These are phyloP conservation scores for Rhagium mordax DNA, from an alignment of 2,888 invertebrate species.

Conservation along the genomic window DNA sequence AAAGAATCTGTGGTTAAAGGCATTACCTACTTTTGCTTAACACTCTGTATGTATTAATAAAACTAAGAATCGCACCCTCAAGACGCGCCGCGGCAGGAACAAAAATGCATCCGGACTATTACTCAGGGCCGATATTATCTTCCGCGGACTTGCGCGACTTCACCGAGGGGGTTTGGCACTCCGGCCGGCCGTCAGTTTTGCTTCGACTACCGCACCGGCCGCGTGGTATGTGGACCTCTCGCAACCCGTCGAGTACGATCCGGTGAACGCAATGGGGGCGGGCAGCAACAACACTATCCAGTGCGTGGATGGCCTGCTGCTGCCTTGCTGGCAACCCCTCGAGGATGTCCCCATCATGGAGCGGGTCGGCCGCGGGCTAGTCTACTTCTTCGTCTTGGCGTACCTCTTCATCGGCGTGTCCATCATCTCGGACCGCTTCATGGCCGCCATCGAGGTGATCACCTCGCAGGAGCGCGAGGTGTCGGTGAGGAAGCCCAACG, in stretches of 20 bases:
- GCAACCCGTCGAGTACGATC: conserved; percentile 28
- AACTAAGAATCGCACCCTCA: too few relatives aligned
- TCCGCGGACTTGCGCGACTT: conserved; percentile 57
- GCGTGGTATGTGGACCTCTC: conserved; percentile 28
- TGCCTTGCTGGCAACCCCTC: conserved; percentile 92
- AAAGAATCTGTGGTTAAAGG: too few relatives aligned
- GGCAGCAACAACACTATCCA: conserved; percentile 51
- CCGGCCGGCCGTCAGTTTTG: conserved; percentile 32
- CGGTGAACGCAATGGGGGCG: conserved; percentile 52
- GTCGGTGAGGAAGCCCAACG: conserved; percentile 89
- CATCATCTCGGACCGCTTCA: conserved; percentile 98
- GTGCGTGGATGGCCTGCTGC: conserved; percentile 88
- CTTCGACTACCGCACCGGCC: conserved; percentile 2
- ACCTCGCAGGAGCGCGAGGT: conserved; percentile 98
- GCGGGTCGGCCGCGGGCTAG: conserved; percentile 86
- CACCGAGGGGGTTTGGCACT: conserved; percentile 57
- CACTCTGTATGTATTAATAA: too few relatives aligned
- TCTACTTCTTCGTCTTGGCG: conserved; percentile 90
- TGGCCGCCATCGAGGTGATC: conserved; percentile 98
- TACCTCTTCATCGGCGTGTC: conserved; percentile 99
- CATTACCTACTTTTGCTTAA: too few relatives aligned
- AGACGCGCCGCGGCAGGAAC: too few relatives aligned
- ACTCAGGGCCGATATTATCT: not conserved
- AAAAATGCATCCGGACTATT: conserved; percentile 14
- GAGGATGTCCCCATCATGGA: conserved; percentile 83